Percentiles rank a stretch among this genome's conserved stretches.
These are phyloP conservation scores for Anolis sagrei DNA, from an alignment of 2,113 vertebrate genomes.

Conservation along the genomic window DNA sequence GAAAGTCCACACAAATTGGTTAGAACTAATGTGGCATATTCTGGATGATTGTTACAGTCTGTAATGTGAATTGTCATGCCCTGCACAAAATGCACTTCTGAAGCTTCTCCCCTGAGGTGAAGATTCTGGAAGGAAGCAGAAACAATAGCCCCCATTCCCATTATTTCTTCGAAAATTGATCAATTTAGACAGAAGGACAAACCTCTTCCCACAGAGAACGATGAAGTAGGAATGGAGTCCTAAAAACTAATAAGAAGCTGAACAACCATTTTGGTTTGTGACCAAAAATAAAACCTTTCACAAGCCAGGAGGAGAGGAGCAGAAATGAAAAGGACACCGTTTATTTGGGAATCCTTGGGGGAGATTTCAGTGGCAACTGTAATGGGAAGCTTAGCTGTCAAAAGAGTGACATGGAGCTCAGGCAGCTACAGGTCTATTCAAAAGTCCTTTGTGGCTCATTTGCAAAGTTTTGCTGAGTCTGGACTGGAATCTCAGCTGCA, in stretches of 20 bases:
- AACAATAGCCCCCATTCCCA: neutral
- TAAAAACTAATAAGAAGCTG: too few relatives aligned
- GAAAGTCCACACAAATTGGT: neutral
- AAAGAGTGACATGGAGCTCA: neutral
- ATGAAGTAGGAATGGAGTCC: neutral
- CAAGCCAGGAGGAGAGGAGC: neutral
- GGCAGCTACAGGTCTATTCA: neutral
- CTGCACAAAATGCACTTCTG: neutral
- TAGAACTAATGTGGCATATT: neutral
- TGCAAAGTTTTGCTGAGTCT: conserved; percentile 9
- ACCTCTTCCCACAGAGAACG: neutral
- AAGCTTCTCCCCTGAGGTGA: neutral
- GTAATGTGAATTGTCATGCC: neutral
- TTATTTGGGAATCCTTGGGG: too few relatives aligned
- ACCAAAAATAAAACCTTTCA: neutral
- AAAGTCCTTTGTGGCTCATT: neutral
- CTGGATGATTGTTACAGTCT: neutral
- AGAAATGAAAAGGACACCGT: neutral
- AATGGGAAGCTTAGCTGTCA: neutral
- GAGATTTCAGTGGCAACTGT: neutral
- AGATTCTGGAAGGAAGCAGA: neutral
- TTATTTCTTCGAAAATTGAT: neutral
- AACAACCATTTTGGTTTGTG: neutral
- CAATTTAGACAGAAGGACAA: neutral
- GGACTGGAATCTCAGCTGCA: neutral